Evolutionary conservation across 2,797 vertebrate genomes (phyloP).

Genomic region (Danio albolineatus): DNA sequence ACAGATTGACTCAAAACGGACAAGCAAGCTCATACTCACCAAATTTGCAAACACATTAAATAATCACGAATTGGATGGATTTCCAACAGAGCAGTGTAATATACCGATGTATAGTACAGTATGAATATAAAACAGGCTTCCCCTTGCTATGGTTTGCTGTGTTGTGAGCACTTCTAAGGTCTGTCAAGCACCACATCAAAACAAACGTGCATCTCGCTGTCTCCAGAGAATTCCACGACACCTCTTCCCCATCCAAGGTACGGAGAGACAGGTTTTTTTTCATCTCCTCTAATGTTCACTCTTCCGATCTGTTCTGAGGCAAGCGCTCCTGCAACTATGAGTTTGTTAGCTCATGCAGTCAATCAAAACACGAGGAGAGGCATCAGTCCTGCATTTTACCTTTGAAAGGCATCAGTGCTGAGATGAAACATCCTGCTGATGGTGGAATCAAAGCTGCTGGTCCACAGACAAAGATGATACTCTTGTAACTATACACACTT

Average conservation of each 20-base stretch:
- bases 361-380: slow-evolving; percentile 72
- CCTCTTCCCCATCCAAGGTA: slow-evolving; percentile 74
- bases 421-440: slow-evolving; percentile 70
- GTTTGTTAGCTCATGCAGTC: slow-evolving; percentile 69
- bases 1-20: too few relatives aligned
- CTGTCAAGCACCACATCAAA: slow-evolving; percentile 82
- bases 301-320: slow-evolving; percentile 68
- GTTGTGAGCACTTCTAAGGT: slow-evolving; percentile 78
- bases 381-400: slow-evolving; percentile 59
- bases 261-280: slow-evolving; percentile 69
- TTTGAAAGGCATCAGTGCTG: slow-evolving; percentile 69
- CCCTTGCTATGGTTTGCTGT: slow-evolving; percentile 33
- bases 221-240: slow-evolving; percentile 71
- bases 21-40: too few relatives aligned
- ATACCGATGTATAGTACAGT: slow-evolving; percentile 66
- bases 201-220: slow-evolving; percentile 68
- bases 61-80: slow-evolving; percentile 65
- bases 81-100: slow-evolving; percentile 74
- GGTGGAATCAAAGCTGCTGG: slow-evolving; percentile 75
- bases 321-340: slow-evolving; percentile 63
- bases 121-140: slow-evolving; percentile 77
- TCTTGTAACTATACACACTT: neutral
- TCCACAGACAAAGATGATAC: slow-evolving; percentile 64
- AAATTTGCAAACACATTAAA: too few relatives aligned
- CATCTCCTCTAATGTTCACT: slow-evolving; percentile 73